phyloP scores from a whole-genome alignment of 2,797 vertebrate species.

The Sardinella longiceps region DNA sequence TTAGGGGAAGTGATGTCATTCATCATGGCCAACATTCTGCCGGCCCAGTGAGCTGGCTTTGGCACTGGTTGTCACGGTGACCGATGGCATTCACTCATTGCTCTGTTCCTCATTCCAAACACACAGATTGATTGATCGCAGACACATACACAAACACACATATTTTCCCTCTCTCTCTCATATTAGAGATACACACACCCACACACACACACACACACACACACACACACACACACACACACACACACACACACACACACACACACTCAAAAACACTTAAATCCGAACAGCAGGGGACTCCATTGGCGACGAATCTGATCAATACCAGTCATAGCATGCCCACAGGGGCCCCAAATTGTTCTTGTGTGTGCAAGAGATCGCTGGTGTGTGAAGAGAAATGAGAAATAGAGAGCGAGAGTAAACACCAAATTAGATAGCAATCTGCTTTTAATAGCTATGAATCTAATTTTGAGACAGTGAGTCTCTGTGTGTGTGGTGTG shows the following conservation, averaged over 20 bases:
- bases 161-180: background rate
- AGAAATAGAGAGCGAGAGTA: background rate
- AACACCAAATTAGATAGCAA: constrained; percentile 16
- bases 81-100: background rate
- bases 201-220: background rate
- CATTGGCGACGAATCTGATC: background rate
- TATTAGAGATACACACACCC: background rate
- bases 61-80: background rate
- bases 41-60: background rate
- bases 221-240: constrained; percentile 18
- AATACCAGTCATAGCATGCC: background rate
- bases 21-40: background rate
- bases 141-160: background rate
- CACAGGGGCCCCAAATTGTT: background rate
- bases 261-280: background rate
- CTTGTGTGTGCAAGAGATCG: background rate
- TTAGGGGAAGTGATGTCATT: constrained; percentile 17
- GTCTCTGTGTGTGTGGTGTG: background rate
- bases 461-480: constrained; percentile 23
- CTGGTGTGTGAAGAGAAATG: background rate
- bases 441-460: constrained; percentile 30
- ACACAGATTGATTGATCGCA: background rate
- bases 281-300: background rate
- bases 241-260: background rate
- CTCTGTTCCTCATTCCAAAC: background rate